Evolutionary conservation across 2,797 vertebrate genomes (phyloP), one percentile per base, ranked within the genome.

Genomic region (Onychomys arenicola): DNA sequence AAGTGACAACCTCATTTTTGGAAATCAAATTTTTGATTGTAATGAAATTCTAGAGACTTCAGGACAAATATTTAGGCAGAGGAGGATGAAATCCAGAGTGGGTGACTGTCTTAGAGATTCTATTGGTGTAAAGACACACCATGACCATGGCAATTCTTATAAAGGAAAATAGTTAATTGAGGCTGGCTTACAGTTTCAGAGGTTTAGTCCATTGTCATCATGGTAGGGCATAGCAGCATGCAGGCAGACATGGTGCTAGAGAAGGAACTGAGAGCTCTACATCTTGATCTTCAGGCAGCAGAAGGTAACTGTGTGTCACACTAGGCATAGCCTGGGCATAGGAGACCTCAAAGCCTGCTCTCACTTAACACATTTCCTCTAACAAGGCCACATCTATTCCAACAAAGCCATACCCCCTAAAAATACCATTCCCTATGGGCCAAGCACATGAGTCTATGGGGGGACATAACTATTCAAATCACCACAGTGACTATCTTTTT

Each of bases 1-100:
- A 96, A 91, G 83, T 95, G 89, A 97, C 91, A 95, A 91, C 40
- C 55, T 97, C 63, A 93, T 82, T 89, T 65, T 43, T 59, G 34
- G 27, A 95, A 96, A 89, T 77, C 29, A 37, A 92, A 21, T 80
- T 93, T 96, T 93, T 67, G 96, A 95, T 84, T 89, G 65, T 17
- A 77, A 85, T 40, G 46, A 87, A 40, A 29, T 94, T 94, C 69
- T 69, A 84, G 84, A 89, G 75, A 91, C 65, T 93, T 92, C 76
- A 49, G 52, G 77, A 83, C 67, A 65, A 82, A 86, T 77, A 43
- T 78, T 84, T 92, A 32, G 76, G 59, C 43, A 95, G 89, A 89
- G 84, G 29, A 95, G 27, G 76, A 59, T 86, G 63, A 65, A 87
- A 94, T 94, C 89, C 55, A 86, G 65, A 96, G 55, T 77, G 16